These are phyloP conservation scores for Crambe crambe DNA, from an alignment of 37 sponge, comb jelly and placozoan genomes.

Conservation along the genomic window DNA sequence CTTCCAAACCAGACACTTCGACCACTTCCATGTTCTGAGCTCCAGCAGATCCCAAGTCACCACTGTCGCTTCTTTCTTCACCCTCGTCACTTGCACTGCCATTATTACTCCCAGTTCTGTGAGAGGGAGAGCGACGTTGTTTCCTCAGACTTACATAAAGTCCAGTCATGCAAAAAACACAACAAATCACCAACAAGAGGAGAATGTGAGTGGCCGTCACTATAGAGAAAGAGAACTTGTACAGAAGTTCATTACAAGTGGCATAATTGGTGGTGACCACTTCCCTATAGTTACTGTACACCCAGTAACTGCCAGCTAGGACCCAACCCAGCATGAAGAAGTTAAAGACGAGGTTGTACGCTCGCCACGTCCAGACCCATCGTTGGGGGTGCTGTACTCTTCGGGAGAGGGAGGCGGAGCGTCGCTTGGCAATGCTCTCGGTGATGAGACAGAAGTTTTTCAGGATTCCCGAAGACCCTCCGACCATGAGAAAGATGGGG, in stretches of 20 bases:
- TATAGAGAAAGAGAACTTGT: slow-evolving; percentile 73
- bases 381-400: slow-evolving; percentile 5
- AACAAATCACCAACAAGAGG: slow-evolving; percentile 32
- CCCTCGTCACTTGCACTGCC: not conserved
- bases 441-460: slow-evolving; percentile 50
- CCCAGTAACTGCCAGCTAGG: slow-evolving; percentile 66
- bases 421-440: slow-evolving; percentile 42
- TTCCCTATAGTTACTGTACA: slow-evolving; percentile 49
- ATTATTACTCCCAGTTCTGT: not conserved
- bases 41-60: not conserved
- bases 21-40: not conserved
- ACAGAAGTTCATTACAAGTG: slow-evolving; percentile 51
- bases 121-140: not conserved
- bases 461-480: slow-evolving; percentile 38
- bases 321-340: slow-evolving; percentile 59
- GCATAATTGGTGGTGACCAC: slow-evolving; percentile 4
- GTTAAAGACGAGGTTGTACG: slow-evolving; percentile 48
- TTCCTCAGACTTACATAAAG: slow-evolving; percentile 8
- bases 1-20: not conserved
- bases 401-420: not conserved
- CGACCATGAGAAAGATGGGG: slow-evolving; percentile 58
- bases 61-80: not conserved
- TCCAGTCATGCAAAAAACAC: slow-evolving; percentile 43
- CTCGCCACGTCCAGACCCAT: slow-evolving; percentile 35
- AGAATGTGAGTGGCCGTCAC: slow-evolving; percentile 62